These are phyloP conservation scores for Fratercula arctica DNA, from an alignment of 2,797 vertebrate species.

Conservation along the genomic window DNA sequence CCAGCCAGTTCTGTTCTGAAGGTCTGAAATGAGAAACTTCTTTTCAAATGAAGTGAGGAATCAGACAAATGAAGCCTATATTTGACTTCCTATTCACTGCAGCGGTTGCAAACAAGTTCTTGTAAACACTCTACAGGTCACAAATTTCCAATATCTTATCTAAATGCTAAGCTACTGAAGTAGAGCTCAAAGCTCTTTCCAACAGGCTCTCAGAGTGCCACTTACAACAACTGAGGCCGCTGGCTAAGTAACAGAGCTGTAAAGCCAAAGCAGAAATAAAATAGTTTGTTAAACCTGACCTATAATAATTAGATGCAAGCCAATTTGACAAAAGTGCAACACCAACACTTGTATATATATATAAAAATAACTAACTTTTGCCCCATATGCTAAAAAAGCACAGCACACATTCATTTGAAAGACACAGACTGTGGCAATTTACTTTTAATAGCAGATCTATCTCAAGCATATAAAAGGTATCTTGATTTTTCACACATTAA, in stretches of 20 bases:
- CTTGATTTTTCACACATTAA: neutral
- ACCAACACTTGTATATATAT: neutral
- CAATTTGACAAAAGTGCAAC: neutral
- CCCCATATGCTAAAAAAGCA: neutral
- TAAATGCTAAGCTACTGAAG: slow-evolving; percentile 49
- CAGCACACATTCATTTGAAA: neutral
- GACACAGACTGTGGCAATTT: neutral
- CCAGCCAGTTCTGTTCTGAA: neutral
- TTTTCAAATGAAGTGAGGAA: neutral
- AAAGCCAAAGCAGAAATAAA: neutral
- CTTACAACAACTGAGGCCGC: neutral
- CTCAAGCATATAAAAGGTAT: neutral
- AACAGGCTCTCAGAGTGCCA: neutral
- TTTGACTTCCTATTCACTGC: slow-evolving; percentile 30
- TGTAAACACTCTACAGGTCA: slow-evolving; percentile 12
- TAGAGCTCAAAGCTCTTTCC: slow-evolving; percentile 32
- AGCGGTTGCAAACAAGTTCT: neutral
- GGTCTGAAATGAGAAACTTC: neutral
- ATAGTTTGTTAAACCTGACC: neutral
- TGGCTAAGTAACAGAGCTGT: neutral
- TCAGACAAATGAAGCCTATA: neutral
- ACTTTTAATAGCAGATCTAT: neutral
- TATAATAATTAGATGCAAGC: neutral
- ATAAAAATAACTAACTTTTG: neutral
- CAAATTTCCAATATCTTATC: slow-evolving; percentile 15